Evolutionary conservation across 2,113 vertebrate genomes (phyloP).

Genomic region (Heptranchias perlo): DNA sequence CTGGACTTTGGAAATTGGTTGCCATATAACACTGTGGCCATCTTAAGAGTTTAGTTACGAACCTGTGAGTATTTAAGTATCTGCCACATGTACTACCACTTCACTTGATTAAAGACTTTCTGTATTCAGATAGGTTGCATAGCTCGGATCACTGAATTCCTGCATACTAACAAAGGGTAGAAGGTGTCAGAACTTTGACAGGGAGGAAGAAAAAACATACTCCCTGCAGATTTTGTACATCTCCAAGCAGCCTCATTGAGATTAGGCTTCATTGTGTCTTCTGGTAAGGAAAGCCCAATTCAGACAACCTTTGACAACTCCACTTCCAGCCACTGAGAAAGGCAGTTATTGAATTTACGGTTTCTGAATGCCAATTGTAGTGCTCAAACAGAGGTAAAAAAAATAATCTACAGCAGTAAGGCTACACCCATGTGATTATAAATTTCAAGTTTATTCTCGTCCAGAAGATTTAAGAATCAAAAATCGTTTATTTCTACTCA

Average conservation of each 20-base stretch:
- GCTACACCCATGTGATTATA: not conserved
- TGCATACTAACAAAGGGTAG: not conserved
- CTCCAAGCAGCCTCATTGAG: not conserved
- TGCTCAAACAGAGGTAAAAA: not conserved
- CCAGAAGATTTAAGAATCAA: constrained; percentile 39
- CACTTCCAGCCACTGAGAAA: not conserved
- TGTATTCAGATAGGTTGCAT: not conserved
- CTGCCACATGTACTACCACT: not conserved
- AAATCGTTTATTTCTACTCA: constrained; percentile 56
- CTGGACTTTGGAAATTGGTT: not conserved
- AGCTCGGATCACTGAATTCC: not conserved
- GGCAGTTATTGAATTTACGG: not conserved
- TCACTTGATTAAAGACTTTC: not conserved
- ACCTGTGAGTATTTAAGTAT: not conserved
- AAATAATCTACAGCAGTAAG: not conserved
- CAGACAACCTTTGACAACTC: not conserved
- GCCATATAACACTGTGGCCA: not conserved
- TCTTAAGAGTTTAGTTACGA: not conserved
- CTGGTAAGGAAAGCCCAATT: not conserved
- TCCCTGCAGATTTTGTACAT: not conserved
- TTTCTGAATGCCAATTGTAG: not conserved
- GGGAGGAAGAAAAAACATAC: not conserved
- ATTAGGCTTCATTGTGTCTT: not conserved
- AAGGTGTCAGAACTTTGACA: not conserved
- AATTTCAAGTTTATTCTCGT: not conserved